phyloP scores from a whole-genome alignment of 2,888 invertebrate species.

The Operophtera brumata region DNA sequence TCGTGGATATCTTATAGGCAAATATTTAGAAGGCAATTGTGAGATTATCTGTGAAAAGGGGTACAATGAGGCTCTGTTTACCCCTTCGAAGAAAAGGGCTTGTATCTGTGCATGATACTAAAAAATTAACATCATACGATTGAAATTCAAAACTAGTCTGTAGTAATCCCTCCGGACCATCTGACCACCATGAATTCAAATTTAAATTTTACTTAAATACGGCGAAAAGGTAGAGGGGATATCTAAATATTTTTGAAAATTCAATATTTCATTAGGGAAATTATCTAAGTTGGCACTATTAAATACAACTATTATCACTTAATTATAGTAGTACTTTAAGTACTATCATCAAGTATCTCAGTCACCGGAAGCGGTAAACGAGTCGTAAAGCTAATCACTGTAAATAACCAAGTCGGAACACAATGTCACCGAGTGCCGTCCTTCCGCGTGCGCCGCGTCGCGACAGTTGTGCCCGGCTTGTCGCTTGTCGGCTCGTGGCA shows the following conservation, averaged over 20 bases:
- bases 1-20: neutral
- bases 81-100: too few species aligned
- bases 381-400: conserved; percentile 20
- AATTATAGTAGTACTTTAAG: too few species aligned
- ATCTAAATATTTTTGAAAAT: neutral
- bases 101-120: neutral
- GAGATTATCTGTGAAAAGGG: too few species aligned
- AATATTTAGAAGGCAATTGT: too few species aligned
- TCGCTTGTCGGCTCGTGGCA: neutral
- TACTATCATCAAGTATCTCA: conserved; percentile 1
- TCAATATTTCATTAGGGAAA: neutral
- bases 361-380: conserved; percentile 8
- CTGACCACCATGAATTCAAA: too few species aligned
- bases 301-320: neutral
- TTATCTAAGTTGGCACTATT: too few species aligned
- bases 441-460: conserved; percentile 5
- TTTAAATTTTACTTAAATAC: too few species aligned
- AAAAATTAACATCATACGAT: too few species aligned
- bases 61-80: too few species aligned
- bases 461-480: conserved; percentile 13
- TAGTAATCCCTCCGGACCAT: too few species aligned
- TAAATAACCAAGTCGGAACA: conserved; percentile 12
- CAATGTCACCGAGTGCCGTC: conserved; percentile 9
- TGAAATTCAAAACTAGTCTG: too few species aligned
- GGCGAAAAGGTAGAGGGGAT: too few species aligned